Conservation (phyloP, 2,113 vertebrate genomes). For the Myrmecophaga tridactyla region DNA sequence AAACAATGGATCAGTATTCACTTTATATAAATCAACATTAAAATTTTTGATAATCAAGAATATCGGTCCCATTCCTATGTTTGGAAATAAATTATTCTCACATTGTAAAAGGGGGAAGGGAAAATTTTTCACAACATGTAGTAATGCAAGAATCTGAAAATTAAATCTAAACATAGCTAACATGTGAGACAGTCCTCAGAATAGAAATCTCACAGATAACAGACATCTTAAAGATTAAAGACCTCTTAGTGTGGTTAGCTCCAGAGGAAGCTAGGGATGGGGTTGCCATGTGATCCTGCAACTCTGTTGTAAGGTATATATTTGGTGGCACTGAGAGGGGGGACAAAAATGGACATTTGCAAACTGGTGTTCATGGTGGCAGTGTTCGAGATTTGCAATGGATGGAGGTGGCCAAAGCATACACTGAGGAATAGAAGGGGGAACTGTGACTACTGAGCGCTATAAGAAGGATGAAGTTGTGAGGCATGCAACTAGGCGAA, state of each 20-base stretch:
- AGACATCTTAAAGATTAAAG: neutral
- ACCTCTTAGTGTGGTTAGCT: neutral
- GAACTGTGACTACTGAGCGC: too few species aligned
- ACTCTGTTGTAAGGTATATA: too few species aligned
- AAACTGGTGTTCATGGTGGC: too few species aligned
- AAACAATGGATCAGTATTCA: neutral
- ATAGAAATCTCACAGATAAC: neutral
- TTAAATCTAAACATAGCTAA: constrained; percentile 11
- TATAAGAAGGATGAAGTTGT: too few species aligned
- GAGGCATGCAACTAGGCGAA: too few species aligned
- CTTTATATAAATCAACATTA: neutral
- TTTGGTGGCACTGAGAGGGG: too few species aligned
- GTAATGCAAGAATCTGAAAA: neutral
- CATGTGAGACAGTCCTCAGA: neutral
- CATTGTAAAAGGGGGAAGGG: neutral
- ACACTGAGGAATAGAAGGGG: too few species aligned
- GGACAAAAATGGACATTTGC: too few species aligned
- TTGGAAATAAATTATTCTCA: constrained; percentile 15
- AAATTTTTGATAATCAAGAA: neutral
- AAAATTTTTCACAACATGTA: neutral
- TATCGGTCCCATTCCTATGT: neutral
- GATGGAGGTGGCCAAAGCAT: too few species aligned
- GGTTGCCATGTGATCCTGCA: too few species aligned
- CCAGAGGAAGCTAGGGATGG: too few species aligned
- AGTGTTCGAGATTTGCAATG: too few species aligned